Evolutionary conservation across 2,888 invertebrate genomes (phyloP).

Genomic region (Tupiocoris notatus): DNA sequence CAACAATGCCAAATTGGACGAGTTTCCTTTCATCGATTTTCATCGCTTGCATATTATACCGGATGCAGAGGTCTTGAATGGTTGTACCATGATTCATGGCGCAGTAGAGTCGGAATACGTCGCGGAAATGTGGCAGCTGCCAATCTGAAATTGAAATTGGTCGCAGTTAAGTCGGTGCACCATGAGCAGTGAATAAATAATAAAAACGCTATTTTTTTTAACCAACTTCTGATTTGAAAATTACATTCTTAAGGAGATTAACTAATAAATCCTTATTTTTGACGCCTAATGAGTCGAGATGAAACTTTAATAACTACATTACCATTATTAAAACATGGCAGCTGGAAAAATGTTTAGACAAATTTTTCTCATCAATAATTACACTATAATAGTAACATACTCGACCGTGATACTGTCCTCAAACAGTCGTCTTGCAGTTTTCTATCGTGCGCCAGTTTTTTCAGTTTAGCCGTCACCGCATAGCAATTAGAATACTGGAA

Average conservation of each 20-base stretch:
- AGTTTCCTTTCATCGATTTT: constrained; percentile 78
- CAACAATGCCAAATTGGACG: constrained; percentile 83
- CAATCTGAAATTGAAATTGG: constrained; percentile 57
- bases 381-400: constrained; percentile 57
- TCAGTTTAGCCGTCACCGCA: constrained; percentile 71
- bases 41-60: constrained; percentile 70
- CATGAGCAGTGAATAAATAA: too few relatives aligned
- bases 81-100: constrained; percentile 75
- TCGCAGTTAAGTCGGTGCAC: neutral
- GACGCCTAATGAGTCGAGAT: too few relatives aligned
- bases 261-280: too few relatives aligned
- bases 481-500: constrained; percentile 86
- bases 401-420: constrained; percentile 66
- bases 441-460: constrained; percentile 65
- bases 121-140: constrained; percentile 65
- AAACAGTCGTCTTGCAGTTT: constrained; percentile 71
- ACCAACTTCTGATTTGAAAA: too few relatives aligned
- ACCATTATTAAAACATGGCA: too few relatives aligned
- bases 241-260: too few relatives aligned
- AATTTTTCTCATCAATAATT: neutral
- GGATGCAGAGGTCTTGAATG: constrained; percentile 71
- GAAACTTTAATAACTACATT: too few relatives aligned
- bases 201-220: too few relatives aligned
- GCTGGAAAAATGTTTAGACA: too few relatives aligned
- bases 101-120: constrained; percentile 73